A percentile compares a stretch with the other conserved stretches of the same genome.
Evolutionary conservation across 2,888 invertebrate species (phyloP).

Genomic region (Petrophora chlorosata): DNA sequence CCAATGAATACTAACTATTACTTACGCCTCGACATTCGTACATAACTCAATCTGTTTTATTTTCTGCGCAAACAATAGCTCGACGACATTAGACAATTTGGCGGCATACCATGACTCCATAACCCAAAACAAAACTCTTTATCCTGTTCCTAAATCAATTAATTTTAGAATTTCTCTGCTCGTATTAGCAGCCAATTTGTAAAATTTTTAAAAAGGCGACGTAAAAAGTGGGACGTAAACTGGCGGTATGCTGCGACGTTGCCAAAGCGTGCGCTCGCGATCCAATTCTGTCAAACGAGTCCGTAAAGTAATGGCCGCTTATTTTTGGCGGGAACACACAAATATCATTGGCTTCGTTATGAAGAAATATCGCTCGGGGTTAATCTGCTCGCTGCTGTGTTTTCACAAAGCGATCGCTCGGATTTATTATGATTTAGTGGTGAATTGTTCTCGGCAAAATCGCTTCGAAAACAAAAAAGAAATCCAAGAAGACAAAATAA

Average conservation of each 20-base stretch:
- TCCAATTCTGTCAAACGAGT: constrained; percentile 75
- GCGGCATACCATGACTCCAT: constrained; percentile 14
- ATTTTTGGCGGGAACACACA: constrained; percentile 73
- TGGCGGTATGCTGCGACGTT: constrained; percentile 41
- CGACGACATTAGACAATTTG: constrained; percentile 23
- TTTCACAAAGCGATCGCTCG: constrained; percentile 46
- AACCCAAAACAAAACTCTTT: constrained; percentile 22
- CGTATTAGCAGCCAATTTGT: constrained; percentile 46
- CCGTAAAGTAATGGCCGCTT: constrained; percentile 70
- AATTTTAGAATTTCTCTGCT: constrained; percentile 27
- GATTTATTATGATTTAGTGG: constrained; percentile 38
- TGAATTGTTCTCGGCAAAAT: constrained; percentile 17
- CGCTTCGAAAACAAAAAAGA: constrained; percentile 2
- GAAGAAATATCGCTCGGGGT: constrained; percentile 55
- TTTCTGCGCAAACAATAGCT: constrained; percentile 18
- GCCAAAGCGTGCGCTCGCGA: constrained; percentile 63
- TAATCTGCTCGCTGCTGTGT: constrained; percentile 45
- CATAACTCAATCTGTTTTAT: constrained; percentile 7
- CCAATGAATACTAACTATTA: constrained; percentile 8
- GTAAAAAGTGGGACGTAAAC: constrained; percentile 39
- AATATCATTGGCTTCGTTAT: constrained; percentile 62
- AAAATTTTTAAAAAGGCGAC: constrained; percentile 25
- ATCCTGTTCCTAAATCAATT: constrained; percentile 30
- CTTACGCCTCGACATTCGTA: too few species aligned
- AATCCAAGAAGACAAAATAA: background rate